Conservation (phyloP, 2,113 vertebrate species). For the Gopherus flavomarginatus region DNA sequence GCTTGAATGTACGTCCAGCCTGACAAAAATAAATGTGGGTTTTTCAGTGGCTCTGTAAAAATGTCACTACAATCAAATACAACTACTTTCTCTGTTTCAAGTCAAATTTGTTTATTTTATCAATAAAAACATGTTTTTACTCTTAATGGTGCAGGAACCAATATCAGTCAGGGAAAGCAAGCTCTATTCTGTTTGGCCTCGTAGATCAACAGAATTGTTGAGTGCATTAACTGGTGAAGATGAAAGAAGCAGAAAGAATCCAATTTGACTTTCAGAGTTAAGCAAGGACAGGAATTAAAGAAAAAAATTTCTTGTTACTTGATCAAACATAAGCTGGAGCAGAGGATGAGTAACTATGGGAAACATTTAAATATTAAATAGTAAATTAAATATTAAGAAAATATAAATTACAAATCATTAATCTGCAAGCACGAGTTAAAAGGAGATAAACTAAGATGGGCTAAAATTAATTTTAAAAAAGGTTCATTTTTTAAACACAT, state of each 20-base stretch:
- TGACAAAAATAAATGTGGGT: not conserved
- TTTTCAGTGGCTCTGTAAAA: not conserved
- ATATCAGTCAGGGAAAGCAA: rapidly evolving
- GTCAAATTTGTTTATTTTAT: rapidly evolving
- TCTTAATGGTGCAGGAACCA: too few relatives aligned
- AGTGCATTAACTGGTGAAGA: rapidly evolving
- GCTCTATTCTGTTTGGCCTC: rapidly evolving
- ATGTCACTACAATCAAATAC: not conserved
- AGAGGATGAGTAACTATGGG: not conserved
- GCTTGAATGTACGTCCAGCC: not conserved
- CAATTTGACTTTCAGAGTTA: not conserved
- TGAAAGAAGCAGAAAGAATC: rapidly evolving
- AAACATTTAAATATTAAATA: constrained; percentile 50
- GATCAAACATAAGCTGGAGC: not conserved
- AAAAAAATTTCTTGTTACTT: not conserved
- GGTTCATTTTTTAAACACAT: not conserved
- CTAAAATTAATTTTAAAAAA: not conserved
- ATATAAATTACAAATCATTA: constrained; percentile 32
- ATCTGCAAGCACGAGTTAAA: not conserved
- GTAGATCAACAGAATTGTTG: rapidly evolving
- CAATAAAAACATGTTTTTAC: rapidly evolving
- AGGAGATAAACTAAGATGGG: not conserved
- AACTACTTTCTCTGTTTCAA: not conserved
- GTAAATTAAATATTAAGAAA: not conserved
- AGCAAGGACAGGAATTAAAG: not conserved